Evolutionary conservation across 2,888 invertebrate species (phyloP).

Genomic region (Eupelmus urozonus): DNA sequence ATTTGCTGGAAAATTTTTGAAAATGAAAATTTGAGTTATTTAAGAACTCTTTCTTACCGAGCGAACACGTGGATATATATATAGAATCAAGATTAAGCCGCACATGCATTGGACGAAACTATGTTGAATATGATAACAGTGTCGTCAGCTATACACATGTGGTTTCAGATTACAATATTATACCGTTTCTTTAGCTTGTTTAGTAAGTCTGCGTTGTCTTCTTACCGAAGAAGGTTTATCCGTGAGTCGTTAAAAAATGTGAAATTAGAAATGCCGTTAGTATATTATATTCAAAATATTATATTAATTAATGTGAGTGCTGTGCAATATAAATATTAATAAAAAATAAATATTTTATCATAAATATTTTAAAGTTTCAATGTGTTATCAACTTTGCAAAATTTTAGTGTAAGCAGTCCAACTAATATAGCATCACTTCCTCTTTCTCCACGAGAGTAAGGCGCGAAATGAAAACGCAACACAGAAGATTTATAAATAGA

Average conservation of each 20-base stretch:
- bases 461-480: no score
- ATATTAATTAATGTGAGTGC: no score
- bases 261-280: not conserved
- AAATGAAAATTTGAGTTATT: no score
- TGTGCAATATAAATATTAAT: no score
- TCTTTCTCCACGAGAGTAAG: no score
- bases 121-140: constrained; percentile 26
- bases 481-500: no score
- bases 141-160: constrained; percentile 38
- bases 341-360: no score
- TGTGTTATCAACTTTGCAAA: no score
- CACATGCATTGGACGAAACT: constrained; percentile 31
- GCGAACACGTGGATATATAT: constrained; percentile 12
- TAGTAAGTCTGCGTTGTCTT: not conserved
- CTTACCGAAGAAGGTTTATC: constrained; percentile 9
- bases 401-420: no score
- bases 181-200: constrained; percentile 3
- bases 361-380: no score
- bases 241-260: not conserved
- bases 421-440: no score
- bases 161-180: constrained; percentile 23
- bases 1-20: no score
- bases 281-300: not conserved
- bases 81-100: constrained; percentile 19
- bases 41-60: not conserved